Evolutionary conservation across 2,888 invertebrate species (phyloP).

Genomic region (Yponomeuta malinellus): DNA sequence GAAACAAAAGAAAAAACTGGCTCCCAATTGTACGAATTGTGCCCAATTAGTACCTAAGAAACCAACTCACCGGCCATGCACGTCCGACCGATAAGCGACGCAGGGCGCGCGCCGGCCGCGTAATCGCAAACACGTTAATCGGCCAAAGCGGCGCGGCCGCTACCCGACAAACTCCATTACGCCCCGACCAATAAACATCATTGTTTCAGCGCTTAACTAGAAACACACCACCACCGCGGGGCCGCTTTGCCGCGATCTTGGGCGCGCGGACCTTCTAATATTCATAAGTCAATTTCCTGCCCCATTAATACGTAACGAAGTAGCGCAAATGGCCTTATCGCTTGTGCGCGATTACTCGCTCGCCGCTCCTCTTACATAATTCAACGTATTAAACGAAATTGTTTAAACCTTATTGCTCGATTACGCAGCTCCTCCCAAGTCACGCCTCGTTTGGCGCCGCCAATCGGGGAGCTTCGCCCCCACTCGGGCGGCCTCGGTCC

Average conservation of each 20-base stretch:
- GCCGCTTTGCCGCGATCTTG: slow-evolving; percentile 64
- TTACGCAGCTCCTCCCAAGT: slow-evolving; percentile 70
- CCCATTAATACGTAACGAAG: slow-evolving; percentile 76
- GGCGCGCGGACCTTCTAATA: slow-evolving; percentile 68
- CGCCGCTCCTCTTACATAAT: slow-evolving; percentile 75
- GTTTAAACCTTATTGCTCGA: slow-evolving; percentile 78
- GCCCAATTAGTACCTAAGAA: neutral
- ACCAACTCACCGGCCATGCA: neutral
- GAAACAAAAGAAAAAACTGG: neutral
- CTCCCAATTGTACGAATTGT: neutral
- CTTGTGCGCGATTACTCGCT: slow-evolving; percentile 75
- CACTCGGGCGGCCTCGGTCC: slow-evolving; percentile 37
- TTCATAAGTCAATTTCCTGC: slow-evolving; percentile 77
- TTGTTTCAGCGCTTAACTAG: slow-evolving; percentile 70
- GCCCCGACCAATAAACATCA: slow-evolving; percentile 64
- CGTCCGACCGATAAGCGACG: neutral
- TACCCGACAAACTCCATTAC: slow-evolving; percentile 60
- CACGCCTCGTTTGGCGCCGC: slow-evolving; percentile 65
- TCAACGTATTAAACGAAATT: slow-evolving; percentile 78
- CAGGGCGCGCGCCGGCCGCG: slow-evolving; percentile 16
- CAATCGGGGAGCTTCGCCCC: slow-evolving; percentile 47
- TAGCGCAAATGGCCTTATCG: slow-evolving; percentile 76
- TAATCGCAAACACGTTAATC: slow-evolving; percentile 57
- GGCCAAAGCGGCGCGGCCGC: slow-evolving; percentile 46
- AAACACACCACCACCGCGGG: slow-evolving; percentile 64